Evolutionary conservation across 2,113 vertebrate genomes (phyloP), one percentile per base, ranked within the genome.

Genomic region (Polypterus bichir): DNA sequence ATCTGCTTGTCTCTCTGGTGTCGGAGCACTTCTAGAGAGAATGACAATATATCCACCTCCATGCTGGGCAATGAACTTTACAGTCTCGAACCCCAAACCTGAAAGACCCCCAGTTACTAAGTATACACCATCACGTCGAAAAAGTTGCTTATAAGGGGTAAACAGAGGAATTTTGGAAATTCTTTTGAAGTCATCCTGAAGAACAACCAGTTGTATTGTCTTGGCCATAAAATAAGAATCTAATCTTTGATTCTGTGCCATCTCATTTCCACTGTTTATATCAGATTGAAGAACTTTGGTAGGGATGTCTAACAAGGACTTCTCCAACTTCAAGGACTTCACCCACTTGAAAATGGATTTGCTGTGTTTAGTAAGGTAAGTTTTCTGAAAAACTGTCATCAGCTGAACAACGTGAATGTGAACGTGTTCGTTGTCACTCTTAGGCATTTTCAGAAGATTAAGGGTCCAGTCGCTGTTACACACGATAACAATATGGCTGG

Each of bases 81-180:
- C 83, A 0, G 91, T 93, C 76, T 93, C 85, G 65, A 91, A 81
- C n/a, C 89, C 89, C 67, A 94, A 84, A 2, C 89, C 89, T 44
- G 89, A 88, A n/a, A 91, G 81, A 0, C 89, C 90, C 9, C 89
- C 91, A 0, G 74, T 80, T 9, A 93, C 85, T 3, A 93, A 64
- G 5, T 91, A 93, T 63, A 87, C 76, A 53, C 73, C 75, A 1
- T 71, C 68, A 64, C 74, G 73, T 67, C 80, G 78, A 48, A 93
- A 93, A 7, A 90, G 62, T 44, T 74, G 62, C 64, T 63, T 66
- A 9, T 70, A 64, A 44, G 65, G 70, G 55, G 69, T 48, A 0
- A 76, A 71, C 44, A 87, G 2, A 0, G 73, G 70, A 11, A 91
- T 82, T 44, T 85, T 75, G 54, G 86, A 82, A n/a, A 66, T n/a